Evolutionary conservation across 2,113 vertebrate genomes (phyloP), one percentile per base, ranked within the genome.

Genomic region (Halcyon senegalensis): DNA sequence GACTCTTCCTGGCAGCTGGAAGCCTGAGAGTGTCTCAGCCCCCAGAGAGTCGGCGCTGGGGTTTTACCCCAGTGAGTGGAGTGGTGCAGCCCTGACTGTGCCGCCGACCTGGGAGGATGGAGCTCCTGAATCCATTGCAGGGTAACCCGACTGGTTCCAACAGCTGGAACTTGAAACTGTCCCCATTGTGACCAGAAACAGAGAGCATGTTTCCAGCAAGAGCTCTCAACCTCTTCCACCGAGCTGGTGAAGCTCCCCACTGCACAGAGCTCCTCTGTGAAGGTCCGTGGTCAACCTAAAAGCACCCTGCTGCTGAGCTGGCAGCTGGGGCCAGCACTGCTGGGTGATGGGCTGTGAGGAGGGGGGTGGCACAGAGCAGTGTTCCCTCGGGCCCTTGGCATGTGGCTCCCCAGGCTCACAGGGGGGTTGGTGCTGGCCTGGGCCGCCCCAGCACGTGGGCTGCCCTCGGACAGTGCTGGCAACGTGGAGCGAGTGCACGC

Each of bases 291-390:
- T 13, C 20, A 62, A 31, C 46, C 24, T 1, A 25, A 48, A 51
- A 10, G 31, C 0, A 0, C 58, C 18, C 24, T 30, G 24, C 11
- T 33, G 74, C 44, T 44, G 37, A 8, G 59, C 27, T 21, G 8
- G 62, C 51, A 4, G 60, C 17, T 19, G 27, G 19, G 48, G 5
- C 2, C 1, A 2, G 35, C 1, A 4, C 59, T 2, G 0, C 27
- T 31, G 66, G 30, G 50, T 2, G 31, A 16, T 10, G 53, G 66
- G 66, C 59, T 25, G 41, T 5, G 33, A 1, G 4, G 27, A 16
- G 59, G 2, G 14, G 50, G n/a, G 5, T 13, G 4, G 46, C 44
- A 30, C 25, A 18, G 50, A 31, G 9, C 11, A 2, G 28, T 9
- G 66, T 16, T 31, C 74, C 51, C 82, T 28, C 6, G 37, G 28